Conservation (phyloP, 1,140 invertebrate species). For the Papilio polyxenes region DNA sequence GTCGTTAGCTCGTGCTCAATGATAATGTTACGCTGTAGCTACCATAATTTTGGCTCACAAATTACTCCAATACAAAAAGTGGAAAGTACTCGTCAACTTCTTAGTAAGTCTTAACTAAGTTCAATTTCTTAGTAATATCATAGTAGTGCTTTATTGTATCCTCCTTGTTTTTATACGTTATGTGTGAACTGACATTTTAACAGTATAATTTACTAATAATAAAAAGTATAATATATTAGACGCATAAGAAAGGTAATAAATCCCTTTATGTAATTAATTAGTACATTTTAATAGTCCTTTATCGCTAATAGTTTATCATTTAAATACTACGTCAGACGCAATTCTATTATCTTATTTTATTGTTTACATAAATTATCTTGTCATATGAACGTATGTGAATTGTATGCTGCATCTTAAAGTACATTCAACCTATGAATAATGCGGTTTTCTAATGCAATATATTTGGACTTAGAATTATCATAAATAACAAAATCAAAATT, state of each 20-base stretch:
- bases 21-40: not conserved
- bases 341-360: conserved; percentile 2
- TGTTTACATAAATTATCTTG: conserved; percentile 25
- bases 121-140: not conserved
- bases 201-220: not conserved
- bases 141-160: too few relatives aligned
- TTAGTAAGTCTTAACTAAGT: too few relatives aligned
- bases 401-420: not conserved
- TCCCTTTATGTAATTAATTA: not conserved
- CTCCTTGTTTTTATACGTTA: too few relatives aligned
- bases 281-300: not conserved
- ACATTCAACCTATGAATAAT: conserved; percentile 14
- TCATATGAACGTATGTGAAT: not conserved
- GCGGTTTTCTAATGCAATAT: not conserved
- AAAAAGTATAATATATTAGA: not conserved
- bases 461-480: not conserved
- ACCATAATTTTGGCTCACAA: conserved; percentile 9
- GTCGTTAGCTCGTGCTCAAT: conserved; percentile 21
- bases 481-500: not conserved
- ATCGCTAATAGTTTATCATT: not conserved
- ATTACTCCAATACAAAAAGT: not conserved
- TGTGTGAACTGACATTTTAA: not conserved
- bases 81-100: not conserved
- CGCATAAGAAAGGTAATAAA: not conserved
- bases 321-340: not conserved